phyloP scores from a whole-genome alignment of 2,797 vertebrate genomes.

The Eulemur coronatus region DNA sequence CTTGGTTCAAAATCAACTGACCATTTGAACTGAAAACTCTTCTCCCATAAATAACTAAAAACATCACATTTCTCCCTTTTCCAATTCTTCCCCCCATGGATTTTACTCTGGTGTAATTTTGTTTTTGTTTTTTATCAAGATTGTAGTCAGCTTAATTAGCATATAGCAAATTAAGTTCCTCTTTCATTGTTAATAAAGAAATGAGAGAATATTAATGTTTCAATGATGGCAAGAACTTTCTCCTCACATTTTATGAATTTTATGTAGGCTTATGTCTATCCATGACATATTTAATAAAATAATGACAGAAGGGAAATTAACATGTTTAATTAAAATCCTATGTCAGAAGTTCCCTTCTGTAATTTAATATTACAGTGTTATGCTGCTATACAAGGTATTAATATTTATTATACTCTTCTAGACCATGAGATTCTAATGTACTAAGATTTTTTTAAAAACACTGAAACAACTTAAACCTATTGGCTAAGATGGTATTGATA shows the following conservation, averaged over 20 bases:
- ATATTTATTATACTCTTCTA: neutral
- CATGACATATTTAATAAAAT: constrained; percentile 66
- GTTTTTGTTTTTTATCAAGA: constrained; percentile 57
- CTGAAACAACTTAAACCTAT: neutral
- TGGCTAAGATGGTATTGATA: neutral
- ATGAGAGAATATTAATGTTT: constrained; percentile 61
- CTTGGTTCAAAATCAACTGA: constrained; percentile 28
- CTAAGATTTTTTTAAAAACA: constrained; percentile 42
- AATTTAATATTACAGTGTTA: constrained; percentile 22
- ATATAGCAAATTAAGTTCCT: constrained; percentile 74
- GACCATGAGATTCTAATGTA: neutral
- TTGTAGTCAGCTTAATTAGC: constrained; percentile 65
- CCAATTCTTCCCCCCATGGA: neutral
- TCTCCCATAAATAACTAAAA: neutral
- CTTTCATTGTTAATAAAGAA: constrained; percentile 63
- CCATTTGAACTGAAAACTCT: neutral
- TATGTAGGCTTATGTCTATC: constrained; percentile 30
- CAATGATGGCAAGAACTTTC: constrained; percentile 49
- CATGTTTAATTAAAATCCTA: constrained; percentile 58
- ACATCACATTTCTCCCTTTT: neutral
- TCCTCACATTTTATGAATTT: constrained; percentile 50
- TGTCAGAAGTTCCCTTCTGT: neutral
- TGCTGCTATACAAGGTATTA: neutral
- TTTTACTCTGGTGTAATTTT: constrained; percentile 38
- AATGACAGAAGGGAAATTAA: constrained; percentile 53